These are phyloP conservation scores for Hylaeus volcanicus DNA, from an alignment of 1,140 invertebrate species.

Conservation along the genomic window DNA sequence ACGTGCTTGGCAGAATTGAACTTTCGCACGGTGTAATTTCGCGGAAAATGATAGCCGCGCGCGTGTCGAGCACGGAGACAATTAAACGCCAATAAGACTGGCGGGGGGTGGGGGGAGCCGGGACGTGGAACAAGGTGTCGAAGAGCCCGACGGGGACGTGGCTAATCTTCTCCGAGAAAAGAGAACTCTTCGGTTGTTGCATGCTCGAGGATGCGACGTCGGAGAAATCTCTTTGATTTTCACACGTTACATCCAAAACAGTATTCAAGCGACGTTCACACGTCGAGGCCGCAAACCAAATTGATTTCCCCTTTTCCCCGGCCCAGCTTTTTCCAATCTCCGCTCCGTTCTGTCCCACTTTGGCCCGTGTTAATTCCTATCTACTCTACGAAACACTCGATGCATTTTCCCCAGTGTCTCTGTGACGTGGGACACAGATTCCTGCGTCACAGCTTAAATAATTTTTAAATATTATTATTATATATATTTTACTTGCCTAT, in stretches of 20 bases:
- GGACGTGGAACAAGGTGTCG: not conserved
- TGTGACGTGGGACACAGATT: no score
- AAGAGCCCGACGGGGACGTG: not conserved
- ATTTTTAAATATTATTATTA: no score
- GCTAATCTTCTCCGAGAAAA: conserved; percentile 28
- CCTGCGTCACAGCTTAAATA: no score
- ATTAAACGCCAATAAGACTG: conserved; percentile 33
- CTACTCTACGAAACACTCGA: not conserved
- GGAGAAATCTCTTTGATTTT: conserved; percentile 46
- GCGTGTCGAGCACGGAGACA: not conserved
- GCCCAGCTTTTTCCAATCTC: not conserved
- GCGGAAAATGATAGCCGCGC: not conserved
- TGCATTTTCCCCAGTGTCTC: not conserved
- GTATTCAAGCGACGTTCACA: conserved; percentile 37
- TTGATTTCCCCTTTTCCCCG: conserved; percentile 15
- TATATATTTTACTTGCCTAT: no score
- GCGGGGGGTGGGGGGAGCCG: no score
- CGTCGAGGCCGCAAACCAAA: conserved; percentile 27
- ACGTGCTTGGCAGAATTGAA: conserved; percentile 13
- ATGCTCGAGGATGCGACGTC: conserved; percentile 22
- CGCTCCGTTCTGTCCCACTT: not conserved
- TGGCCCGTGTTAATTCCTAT: not conserved
- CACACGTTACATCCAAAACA: conserved; percentile 46
- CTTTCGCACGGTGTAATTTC: conserved; percentile 36
- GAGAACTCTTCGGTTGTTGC: conserved; percentile 20